Evolutionary conservation across 2,113 vertebrate genomes (phyloP), one percentile per base, ranked within the genome.

Genomic region (Nansenia antarctica): DNA sequence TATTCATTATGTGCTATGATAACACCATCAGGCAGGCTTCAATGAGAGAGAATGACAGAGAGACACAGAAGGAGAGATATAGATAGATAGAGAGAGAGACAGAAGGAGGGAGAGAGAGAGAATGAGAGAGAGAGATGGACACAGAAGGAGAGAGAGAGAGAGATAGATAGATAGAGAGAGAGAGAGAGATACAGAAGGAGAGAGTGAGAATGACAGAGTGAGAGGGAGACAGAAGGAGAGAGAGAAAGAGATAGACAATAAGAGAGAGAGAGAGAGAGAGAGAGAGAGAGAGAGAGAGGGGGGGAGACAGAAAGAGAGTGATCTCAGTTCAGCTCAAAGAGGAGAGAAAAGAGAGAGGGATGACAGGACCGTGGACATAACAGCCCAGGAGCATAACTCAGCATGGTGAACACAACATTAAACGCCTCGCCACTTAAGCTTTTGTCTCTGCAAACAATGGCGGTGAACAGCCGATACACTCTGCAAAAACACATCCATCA

Each of bases 1-100:
- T 70, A 72, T 31, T 68, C 49, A 63, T 35, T 45, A 67, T 20
- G 27, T 27, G 39, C 18, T 34, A 9, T 42, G 65, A 77, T 60
- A 55, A 67, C 62, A n/a, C n/a, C 29, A 58, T 58, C 14, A 31
- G 27, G 34, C 5, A 7, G 27, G 27, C 54, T 15, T 57, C 22
- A 26, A 9, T 54, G 34, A 11, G 34, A 35, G 34, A 35, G 34
- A 35, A 35, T 5, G 34, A 35, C 6, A 11, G 34, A 35, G 34
- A 35, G 34, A 11, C 34, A 35, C 6, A 35, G 34, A 35, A 35
- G 34, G 2, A 2, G 34, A 11, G 34, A 35, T n/a, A n/a, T n/a
- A 11, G 34, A 35, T 1, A 35, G 34, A 3, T n/a, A 35, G 34
- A 3, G 37, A 15, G 34, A 35, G 34, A 11, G 34, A 35, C 1